phyloP scores from a whole-genome alignment of 2,797 vertebrate genomes.

The Tapera naevia region DNA sequence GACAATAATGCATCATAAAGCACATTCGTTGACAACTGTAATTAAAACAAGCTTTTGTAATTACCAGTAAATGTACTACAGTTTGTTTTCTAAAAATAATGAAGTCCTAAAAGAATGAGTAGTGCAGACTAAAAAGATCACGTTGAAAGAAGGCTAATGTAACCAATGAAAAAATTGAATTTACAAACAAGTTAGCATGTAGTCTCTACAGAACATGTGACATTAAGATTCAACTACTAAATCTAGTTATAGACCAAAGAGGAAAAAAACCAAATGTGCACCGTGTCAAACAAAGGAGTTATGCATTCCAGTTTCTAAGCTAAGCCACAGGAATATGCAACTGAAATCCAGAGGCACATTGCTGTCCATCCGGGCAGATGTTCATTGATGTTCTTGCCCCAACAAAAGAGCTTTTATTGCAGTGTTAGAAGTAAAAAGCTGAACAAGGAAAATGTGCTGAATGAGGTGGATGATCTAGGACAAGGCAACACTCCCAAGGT shows the following conservation, averaged over 20 bases:
- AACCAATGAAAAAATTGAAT: neutral
- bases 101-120: conserved; percentile 29
- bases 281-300: neutral
- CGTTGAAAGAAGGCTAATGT: neutral
- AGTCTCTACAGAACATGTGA: neutral
- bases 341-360: neutral
- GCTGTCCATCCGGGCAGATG: neutral
- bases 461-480: neutral
- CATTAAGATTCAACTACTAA: neutral
- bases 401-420: neutral
- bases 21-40: neutral
- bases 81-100: conserved; percentile 35
- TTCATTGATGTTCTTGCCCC: neutral
- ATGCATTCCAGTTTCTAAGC: neutral
- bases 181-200: neutral
- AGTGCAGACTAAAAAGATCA: neutral
- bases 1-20: conserved; percentile 14
- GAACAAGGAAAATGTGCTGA: neutral
- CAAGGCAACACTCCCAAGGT: no score
- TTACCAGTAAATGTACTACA: conserved; percentile 35
- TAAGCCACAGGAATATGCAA: neutral
- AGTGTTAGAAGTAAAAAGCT: neutral
- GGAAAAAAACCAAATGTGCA: neutral
- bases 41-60: conserved; percentile 61
- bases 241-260: neutral